phyloP scores from a whole-genome alignment of 2,888 invertebrate genomes.

The Esperia sulphurella region DNA sequence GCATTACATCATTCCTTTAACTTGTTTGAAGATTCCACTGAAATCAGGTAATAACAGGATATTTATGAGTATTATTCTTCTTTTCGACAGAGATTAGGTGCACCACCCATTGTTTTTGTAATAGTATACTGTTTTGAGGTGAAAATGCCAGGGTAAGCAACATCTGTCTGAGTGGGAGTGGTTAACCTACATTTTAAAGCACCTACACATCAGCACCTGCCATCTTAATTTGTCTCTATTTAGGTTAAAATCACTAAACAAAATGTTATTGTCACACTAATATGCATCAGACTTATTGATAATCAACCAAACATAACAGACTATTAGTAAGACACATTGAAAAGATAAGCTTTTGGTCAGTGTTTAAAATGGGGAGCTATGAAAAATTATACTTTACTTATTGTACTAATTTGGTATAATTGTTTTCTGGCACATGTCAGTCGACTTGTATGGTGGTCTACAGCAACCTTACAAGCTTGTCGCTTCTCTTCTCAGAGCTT shows the following conservation, averaged over 20 bases:
- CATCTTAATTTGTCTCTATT: conserved; percentile 8
- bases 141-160: conserved; percentile 75
- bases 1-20: conserved; percentile 53
- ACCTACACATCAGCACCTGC: conserved; percentile 31
- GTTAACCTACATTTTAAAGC: conserved; percentile 49
- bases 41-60: conserved; percentile 10
- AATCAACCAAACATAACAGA: background rate
- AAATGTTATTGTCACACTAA: background rate
- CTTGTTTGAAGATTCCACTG: conserved; percentile 12
- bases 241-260: background rate
- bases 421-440: no score
- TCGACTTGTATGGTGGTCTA: no score
- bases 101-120: conserved; percentile 26
- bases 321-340: no score
- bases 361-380: no score
- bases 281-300: background rate
- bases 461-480: no score
- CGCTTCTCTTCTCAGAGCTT: no score
- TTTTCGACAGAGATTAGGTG: conserved; percentile 49
- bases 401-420: no score
- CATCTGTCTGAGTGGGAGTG: conserved; percentile 63
- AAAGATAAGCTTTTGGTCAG: no score
- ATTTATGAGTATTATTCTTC: conserved; percentile 33
- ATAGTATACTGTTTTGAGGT: conserved; percentile 31
- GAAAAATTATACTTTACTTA: no score